Evolutionary conservation across 1,140 invertebrate species (phyloP).

Genomic region (Apis florea): DNA sequence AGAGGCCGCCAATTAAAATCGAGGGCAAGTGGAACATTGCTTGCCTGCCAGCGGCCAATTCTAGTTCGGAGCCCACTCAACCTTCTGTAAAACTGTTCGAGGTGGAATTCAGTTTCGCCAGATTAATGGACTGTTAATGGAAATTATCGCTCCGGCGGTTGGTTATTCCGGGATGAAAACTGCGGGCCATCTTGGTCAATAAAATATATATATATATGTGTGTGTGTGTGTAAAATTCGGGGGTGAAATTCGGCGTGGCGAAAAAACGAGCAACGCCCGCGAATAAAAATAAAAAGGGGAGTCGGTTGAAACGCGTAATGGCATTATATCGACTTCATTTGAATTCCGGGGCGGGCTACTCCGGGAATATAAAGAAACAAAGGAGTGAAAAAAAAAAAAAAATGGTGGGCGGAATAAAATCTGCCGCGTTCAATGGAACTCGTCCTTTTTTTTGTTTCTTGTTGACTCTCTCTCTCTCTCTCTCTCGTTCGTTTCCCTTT

Average conservation of each 20-base stretch:
- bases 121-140: background rate
- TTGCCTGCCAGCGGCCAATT: background rate
- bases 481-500: background rate
- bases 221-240: too few species aligned
- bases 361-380: slow-evolving; percentile 33
- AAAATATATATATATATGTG: background rate
- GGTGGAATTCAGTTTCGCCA: background rate
- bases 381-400: background rate
- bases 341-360: slow-evolving; percentile 41
- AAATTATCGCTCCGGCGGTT: background rate
- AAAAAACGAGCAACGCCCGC: background rate
- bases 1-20: background rate
- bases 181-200: background rate
- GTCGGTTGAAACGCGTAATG: slow-evolving; percentile 38
- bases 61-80: background rate
- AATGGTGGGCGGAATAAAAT: slow-evolving; percentile 43
- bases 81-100: background rate
- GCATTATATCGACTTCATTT: slow-evolving; percentile 61
- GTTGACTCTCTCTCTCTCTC: background rate
- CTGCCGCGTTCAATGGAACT: slow-evolving; percentile 45
- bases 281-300: slow-evolving; percentile 50
- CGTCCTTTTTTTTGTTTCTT: background rate
- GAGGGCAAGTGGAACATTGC: background rate
- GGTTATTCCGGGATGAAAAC: slow-evolving; percentile 8
- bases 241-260: background rate